These are phyloP conservation scores for Clarias laeviceps DNA, from an alignment of 2,797 vertebrate species.

Conservation along the genomic window DNA sequence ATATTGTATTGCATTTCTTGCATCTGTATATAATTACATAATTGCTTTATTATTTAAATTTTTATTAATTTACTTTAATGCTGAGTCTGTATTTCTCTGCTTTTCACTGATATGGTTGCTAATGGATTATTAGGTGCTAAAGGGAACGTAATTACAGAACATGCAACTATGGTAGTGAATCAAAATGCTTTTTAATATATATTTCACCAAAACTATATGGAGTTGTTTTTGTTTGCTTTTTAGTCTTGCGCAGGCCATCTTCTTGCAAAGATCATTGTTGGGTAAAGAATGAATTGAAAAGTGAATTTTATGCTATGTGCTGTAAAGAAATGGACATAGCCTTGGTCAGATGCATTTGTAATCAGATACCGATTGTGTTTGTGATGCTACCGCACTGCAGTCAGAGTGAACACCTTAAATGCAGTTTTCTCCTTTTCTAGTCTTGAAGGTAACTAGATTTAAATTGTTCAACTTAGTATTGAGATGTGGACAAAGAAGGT, in stretches of 20 bases:
- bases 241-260: not conserved
- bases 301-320: not conserved
- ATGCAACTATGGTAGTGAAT: not conserved
- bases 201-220: not conserved
- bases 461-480: not conserved
- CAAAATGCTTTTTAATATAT: not conserved
- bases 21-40: no score
- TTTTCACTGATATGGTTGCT: not conserved
- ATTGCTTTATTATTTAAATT: no score
- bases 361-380: no score
- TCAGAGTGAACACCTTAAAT: not conserved
- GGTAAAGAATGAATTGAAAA: not conserved
- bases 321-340: not conserved
- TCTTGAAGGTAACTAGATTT: not conserved
- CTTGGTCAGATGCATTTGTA: not conserved
- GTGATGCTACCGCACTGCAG: not conserved
- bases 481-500: not conserved
- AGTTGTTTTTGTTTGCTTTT: not conserved
- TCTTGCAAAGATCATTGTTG: not conserved
- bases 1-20: not conserved
- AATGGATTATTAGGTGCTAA: not conserved
- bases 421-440: not conserved
- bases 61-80: not conserved
- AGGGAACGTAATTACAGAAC: not conserved
- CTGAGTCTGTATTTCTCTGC: not conserved